These are phyloP conservation scores for Palythoa heliodiscus DNA, from an alignment of 92 coral and sea anemone genomes.

Conservation along the genomic window DNA sequence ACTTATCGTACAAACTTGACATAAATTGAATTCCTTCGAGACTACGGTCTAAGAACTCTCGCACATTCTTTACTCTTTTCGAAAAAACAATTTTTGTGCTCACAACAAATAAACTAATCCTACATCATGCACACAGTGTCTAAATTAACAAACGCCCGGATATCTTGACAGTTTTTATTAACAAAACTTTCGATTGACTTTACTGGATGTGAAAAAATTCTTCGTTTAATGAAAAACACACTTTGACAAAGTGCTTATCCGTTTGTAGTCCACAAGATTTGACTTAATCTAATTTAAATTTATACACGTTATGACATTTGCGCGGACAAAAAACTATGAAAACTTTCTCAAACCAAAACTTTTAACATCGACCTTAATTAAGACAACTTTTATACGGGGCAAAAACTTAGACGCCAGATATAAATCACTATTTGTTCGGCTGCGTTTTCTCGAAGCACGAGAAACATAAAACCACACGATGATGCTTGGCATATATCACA, in stretches of 20 bases:
- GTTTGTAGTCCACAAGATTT: slow-evolving; percentile 5
- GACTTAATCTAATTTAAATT: slow-evolving; percentile 43
- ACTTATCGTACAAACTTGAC: slow-evolving; percentile 2
- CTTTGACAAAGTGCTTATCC: slow-evolving; percentile 10
- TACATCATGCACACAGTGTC: not conserved
- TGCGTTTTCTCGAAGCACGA: not conserved
- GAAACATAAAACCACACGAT: slow-evolving; percentile 7
- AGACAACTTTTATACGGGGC: not conserved
- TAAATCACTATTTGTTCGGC: slow-evolving; percentile 14
- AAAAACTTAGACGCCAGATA: not conserved
- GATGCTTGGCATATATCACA: slow-evolving; percentile 5
- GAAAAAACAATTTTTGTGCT: not conserved
- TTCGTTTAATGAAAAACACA: slow-evolving; percentile 18
- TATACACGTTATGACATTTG: slow-evolving; percentile 15
- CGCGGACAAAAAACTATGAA: not conserved
- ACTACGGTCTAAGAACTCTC: too few species aligned
- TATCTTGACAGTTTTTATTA: not conserved
- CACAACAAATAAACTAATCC: not conserved
- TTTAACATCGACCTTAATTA: not conserved
- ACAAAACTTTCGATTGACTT: not conserved
- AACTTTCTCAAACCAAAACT: not conserved
- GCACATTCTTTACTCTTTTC: too few species aligned
- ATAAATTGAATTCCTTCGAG: slow-evolving; percentile 14
- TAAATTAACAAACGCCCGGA: not conserved
- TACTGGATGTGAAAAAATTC: not conserved